Base-by-base conservation (phyloP, 2,888 invertebrate genomes). In the Melinopterus prodromus region DNA sequence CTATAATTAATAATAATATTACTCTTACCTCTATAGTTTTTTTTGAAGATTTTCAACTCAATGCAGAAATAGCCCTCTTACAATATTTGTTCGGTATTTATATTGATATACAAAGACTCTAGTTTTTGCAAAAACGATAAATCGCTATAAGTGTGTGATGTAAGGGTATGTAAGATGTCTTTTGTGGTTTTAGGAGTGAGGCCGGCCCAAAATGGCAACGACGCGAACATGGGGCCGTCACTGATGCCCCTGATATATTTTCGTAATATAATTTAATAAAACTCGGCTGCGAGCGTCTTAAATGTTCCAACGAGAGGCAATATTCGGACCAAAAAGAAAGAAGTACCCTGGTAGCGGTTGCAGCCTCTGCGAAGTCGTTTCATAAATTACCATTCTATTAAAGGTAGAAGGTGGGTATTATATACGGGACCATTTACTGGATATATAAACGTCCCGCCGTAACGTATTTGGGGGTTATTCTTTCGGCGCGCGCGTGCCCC, bases 371-470 rank as follows among this genome's bases (percentile, higher is more conserved):
- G 69, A 76, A 78, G 71, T 71, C 69, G 76, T 76, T 77, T 76
- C 77, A 80, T 80, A 80, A 80, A 80, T 80, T 80, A 78, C 78
- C 78, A 80, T 80, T 78, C 80, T 80, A 78, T 80, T 80, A 80
- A 78, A 78, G 78, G 80, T 78, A 80, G 70, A 80, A 72, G 70
- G 37, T 71, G 35, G 16, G 38, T 16, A 76, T 78, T 80, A 80
- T 80, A 78, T 80, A 77, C 69, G 77, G 75, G 80, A 77, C 77
- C 77, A 77, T 77, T 80, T 77, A 75, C 77, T 70, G 77, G 77
- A 80, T 80, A 77, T 80, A 77, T 80, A 80, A 77, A 80, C 77
- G 80, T 35, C 71, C 16, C 35, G 71, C 70, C 69, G 75, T 79
- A 79, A 79, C 76, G 76, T 79, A 79, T 76, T 70, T 79, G 69